Evolutionary conservation across 2,797 vertebrate genomes (phyloP), one percentile per base, ranked within the genome.

Genomic region (Phoeniculus purpureus): DNA sequence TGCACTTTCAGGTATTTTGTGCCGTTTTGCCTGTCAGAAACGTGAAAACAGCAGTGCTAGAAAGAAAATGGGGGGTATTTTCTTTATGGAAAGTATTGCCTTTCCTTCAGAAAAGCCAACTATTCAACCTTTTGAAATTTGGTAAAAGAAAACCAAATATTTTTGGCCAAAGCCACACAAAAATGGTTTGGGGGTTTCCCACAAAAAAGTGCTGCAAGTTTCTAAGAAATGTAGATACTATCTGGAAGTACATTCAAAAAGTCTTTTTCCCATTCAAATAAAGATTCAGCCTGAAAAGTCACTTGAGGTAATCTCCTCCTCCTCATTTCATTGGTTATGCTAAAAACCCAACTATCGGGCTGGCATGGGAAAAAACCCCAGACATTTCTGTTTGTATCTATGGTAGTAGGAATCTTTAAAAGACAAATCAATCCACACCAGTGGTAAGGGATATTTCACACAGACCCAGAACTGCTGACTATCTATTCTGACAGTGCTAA

Each of bases 141-240:
- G 92, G 91, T 95, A 95, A 87, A 52, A 94, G 54, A 93, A 95
- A 96, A 79, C 91, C 80, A 88, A 92, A 79, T 65, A 77, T 61
- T 84, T 96, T 95, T 87, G 76, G 66, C 87, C 93, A 94, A 93
- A 95, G 92, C 87, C 85, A 89, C 87, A 95, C 54, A 83, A 77
- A 94, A 95, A 91, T 90, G 93, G 58, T 95, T 86, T 77, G 71
- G 91, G 94, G 94, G 71, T 96, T 96, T 94, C 93, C 90, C 68
- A 54, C 92, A 95, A 95, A 93, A 93, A 29, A 37, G 37, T 68
- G 34, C 60, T 91, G 82, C 48, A 81, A 74, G 51, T 94, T 96
- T 96, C 94, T 93, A 95, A 95, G 95, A 95, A 96, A 89, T 94
- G 71, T 65, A 95, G 92, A 95, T 91, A 85, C 29, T 85, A 81